Conservation (phyloP, 2,113 vertebrate species). For the Hippocampus abdominalis region DNA sequence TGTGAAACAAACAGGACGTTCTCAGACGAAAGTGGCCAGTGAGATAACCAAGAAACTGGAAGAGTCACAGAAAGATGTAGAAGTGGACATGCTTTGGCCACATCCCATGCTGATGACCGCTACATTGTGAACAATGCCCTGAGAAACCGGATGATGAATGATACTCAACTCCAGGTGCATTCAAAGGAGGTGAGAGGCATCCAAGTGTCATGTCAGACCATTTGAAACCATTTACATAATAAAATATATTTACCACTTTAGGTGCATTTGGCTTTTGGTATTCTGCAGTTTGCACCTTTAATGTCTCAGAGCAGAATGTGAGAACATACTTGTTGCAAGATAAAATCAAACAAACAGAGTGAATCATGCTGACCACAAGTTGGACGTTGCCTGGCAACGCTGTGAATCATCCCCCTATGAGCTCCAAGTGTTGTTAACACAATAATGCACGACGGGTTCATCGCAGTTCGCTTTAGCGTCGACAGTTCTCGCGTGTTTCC, state of each 20-base stretch:
- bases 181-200: too few relatives aligned
- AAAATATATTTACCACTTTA: not conserved
- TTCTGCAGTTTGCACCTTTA: slow-evolving; percentile 21
- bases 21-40: too few relatives aligned
- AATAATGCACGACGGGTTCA: slow-evolving; percentile 28
- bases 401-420: slow-evolving; percentile 26
- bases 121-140: too few relatives aligned
- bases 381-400: slow-evolving; percentile 8
- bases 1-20: too few relatives aligned
- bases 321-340: slow-evolving; percentile 20
- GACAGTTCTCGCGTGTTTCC: slow-evolving; percentile 37
- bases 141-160: too few relatives aligned
- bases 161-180: too few relatives aligned
- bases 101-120: too few relatives aligned
- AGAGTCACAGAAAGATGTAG: too few relatives aligned
- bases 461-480: slow-evolving; percentile 38
- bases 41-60: too few relatives aligned
- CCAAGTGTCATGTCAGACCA: too few relatives aligned
- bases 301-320: slow-evolving; percentile 22
- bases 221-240: too few relatives aligned
- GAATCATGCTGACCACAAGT: slow-evolving; percentile 28
- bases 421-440: slow-evolving; percentile 21
- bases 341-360: slow-evolving; percentile 1
- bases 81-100: too few relatives aligned
- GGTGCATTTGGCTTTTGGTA: not conserved